phyloP scores from a whole-genome alignment of 1,140 invertebrate species.

The Tenebrio molitor region DNA sequence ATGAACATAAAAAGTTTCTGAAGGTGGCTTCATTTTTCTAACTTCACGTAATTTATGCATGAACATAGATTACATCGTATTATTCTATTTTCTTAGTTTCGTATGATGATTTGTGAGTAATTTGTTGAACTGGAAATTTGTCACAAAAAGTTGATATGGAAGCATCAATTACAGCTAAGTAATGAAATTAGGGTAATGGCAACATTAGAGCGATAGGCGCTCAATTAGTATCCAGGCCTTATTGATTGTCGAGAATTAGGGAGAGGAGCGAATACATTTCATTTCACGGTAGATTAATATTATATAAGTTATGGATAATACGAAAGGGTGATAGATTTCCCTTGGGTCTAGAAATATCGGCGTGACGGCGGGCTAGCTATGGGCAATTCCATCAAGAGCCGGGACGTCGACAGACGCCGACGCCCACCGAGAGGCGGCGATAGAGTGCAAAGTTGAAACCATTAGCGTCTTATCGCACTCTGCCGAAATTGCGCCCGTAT shows the following conservation, averaged over 20 bases:
- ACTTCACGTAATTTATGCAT: no score
- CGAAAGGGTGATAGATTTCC: slow-evolving; percentile 68
- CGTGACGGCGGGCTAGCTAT: slow-evolving; percentile 48
- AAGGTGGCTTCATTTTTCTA: no score
- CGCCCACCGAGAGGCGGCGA: slow-evolving; percentile 56
- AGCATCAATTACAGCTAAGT: slow-evolving; percentile 33
- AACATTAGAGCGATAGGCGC: slow-evolving; percentile 42
- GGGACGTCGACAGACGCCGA: slow-evolving; percentile 54
- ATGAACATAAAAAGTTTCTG: no score
- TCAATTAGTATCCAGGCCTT: slow-evolving; percentile 55
- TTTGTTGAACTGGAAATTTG: not conserved
- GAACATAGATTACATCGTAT: no score
- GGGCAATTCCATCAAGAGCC: slow-evolving; percentile 47
- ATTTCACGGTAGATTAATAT: slow-evolving; percentile 68
- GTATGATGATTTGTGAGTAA: not conserved
- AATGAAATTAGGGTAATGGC: slow-evolving; percentile 46
- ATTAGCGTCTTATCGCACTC: slow-evolving; percentile 66
- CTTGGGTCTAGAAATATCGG: slow-evolving; percentile 57
- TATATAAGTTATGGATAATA: slow-evolving; percentile 67
- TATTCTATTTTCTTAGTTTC: no score
- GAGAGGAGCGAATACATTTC: slow-evolving; percentile 63
- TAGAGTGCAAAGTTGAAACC: slow-evolving; percentile 67
- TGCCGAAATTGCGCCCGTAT: slow-evolving; percentile 64
- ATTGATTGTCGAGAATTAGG: slow-evolving; percentile 54
- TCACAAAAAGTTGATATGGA: slow-evolving; percentile 3